Conservation (phyloP, 2,113 vertebrate species). For the Jaculus jaculus region DNA sequence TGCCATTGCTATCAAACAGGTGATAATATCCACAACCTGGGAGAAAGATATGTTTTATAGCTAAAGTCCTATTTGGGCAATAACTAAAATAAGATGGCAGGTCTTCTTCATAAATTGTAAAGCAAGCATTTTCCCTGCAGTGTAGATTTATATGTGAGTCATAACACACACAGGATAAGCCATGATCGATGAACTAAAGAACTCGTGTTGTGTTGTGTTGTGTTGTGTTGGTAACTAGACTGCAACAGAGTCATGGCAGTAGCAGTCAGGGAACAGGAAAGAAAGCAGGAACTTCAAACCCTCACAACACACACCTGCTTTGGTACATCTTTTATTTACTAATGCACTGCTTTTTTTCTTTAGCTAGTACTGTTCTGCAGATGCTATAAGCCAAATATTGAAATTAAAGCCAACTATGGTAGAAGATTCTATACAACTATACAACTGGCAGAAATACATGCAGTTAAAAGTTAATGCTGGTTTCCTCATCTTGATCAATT, state of each 20-base stretch:
- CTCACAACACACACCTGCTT: background rate
- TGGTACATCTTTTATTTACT: background rate
- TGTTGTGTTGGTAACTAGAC: background rate
- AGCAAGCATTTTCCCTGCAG: background rate
- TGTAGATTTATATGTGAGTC: background rate
- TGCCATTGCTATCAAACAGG: background rate
- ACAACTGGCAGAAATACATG: background rate
- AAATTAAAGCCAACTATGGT: background rate
- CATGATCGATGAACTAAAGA: background rate
- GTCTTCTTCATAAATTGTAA: background rate
- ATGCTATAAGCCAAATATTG: background rate
- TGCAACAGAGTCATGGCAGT: background rate
- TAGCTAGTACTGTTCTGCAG: background rate
- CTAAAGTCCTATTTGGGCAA: background rate
- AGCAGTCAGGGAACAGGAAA: background rate
- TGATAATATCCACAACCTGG: background rate
- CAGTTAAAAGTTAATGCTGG: rapidly evolving
- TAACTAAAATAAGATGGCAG: background rate
- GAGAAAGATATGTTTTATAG: background rate
- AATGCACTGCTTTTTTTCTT: background rate
- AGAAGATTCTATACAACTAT: background rate
- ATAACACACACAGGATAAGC: background rate
- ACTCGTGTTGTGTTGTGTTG: background rate
- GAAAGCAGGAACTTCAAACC: background rate
- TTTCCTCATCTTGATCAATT: background rate